A percentile compares a stretch with the other conserved stretches of the same genome.
Conservation (phyloP, 2,888 invertebrate genomes). For the Schrankia costaestrigalis region DNA sequence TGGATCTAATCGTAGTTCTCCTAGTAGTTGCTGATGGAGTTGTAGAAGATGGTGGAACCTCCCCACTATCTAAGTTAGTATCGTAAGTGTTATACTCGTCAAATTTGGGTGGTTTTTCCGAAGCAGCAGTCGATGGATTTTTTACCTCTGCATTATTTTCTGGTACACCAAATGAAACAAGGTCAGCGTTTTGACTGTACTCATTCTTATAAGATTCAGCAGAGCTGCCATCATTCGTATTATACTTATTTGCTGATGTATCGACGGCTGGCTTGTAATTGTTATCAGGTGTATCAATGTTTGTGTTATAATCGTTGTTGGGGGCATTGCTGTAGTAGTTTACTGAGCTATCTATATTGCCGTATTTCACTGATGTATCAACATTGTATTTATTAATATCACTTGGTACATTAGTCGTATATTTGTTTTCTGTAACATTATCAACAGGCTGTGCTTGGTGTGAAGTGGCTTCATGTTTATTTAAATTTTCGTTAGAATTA, state of each 20-base stretch:
- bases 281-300: slow-evolving; percentile 16
- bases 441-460: slow-evolving; percentile 24
- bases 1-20: slow-evolving; percentile 51
- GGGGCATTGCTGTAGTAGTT: background rate
- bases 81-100: slow-evolving; percentile 53
- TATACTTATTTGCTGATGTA: slow-evolving; percentile 15
- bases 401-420: slow-evolving; percentile 3
- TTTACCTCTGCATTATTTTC: slow-evolving; percentile 40
- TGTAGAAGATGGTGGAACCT: slow-evolving; percentile 43
- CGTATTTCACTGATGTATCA: slow-evolving; percentile 11
- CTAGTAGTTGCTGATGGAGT: slow-evolving; percentile 62
- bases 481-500: slow-evolving; percentile 49
- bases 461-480: slow-evolving; percentile 42
- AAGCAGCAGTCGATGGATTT: slow-evolving; percentile 36
- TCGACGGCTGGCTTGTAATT: slow-evolving; percentile 15
- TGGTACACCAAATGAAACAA: slow-evolving; percentile 35
- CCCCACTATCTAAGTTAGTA: slow-evolving; percentile 39
- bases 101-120: slow-evolving; percentile 38
- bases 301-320: slow-evolving; percentile 10
- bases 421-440: slow-evolving; percentile 3
- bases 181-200: slow-evolving; percentile 41
- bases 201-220: slow-evolving; percentile 31
- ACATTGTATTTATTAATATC: slow-evolving; percentile 13
- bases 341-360: background rate
- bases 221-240: slow-evolving; percentile 18